A percentile compares a stretch with the other conserved stretches of the same genome.
phyloP scores from a whole-genome alignment of 2,113 vertebrate genomes.

The Colossoma macropomum region DNA sequence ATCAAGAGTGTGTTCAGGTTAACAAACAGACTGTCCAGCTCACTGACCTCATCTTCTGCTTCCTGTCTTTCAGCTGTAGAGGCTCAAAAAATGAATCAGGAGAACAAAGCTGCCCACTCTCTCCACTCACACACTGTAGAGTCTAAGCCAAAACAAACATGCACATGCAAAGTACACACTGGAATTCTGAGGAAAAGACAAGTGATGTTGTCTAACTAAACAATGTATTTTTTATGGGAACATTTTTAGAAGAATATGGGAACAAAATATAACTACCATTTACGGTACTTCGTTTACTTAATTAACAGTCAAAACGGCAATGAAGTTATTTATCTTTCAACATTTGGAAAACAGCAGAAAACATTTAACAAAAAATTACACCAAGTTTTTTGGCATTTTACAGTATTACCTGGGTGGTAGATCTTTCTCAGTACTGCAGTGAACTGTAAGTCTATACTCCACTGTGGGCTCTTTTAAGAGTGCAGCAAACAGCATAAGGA shows the following conservation, averaged over 20 bases:
- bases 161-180: not conserved
- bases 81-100: constrained; percentile 51
- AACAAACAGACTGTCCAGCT: constrained; percentile 61
- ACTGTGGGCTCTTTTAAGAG: not conserved
- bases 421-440: too few relatives aligned
- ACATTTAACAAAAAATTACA: too few relatives aligned
- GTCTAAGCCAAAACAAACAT: not conserved
- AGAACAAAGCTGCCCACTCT: constrained; percentile 57
- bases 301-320: too few relatives aligned
- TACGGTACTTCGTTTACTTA: too few relatives aligned
- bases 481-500: not conserved
- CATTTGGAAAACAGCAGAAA: too few relatives aligned
- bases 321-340: too few relatives aligned
- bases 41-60: constrained; percentile 58
- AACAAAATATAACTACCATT: too few relatives aligned
- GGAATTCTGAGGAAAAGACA: constrained; percentile 1
- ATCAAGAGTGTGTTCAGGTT: constrained; percentile 57
- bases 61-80: constrained; percentile 58
- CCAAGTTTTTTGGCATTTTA: too few relatives aligned
- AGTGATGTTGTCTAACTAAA: not conserved
- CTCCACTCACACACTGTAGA: constrained; percentile 37
- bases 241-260: too few relatives aligned
- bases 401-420: too few relatives aligned
- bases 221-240: not conserved
- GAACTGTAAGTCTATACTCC: not conserved